Base-by-base conservation (phyloP, 2,113 vertebrate species). In the Malurus melanocephalus region DNA sequence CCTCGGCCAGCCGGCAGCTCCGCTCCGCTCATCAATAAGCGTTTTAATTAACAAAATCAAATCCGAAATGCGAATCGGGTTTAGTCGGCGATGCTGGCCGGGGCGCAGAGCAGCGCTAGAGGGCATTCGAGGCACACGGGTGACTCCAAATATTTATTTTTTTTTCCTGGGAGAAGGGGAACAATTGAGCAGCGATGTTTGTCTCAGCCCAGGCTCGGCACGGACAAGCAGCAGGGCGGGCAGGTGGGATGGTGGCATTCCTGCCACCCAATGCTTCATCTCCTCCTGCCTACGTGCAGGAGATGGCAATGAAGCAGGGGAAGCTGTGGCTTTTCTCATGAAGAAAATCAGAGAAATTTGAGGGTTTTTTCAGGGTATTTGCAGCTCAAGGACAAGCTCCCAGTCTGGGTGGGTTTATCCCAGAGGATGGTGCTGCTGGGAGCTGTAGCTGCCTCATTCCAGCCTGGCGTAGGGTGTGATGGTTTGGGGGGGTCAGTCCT, bases 21-120 rank as follows among this genome's bases (percentile, higher is more conserved):
- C 86, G 48, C 71, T 90, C 60, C 75, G 71, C 60, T 80, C 75
- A 85, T 85, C 93, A 92, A 87, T 92, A 85, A 78, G 72, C 55
- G 13, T 79, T 94, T 94, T 88, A 94, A 95, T 95, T 94, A 87
- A 81, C 71, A 87, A 90, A 95, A 93, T 78, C 81, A 92, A 87
- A 80, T 35, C 38, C 64, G 55, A 67, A 73, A 64, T 61, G 77
- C 4, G 71, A 81, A 90, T 46, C 45, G 74, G 48, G 69, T 90
- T 40, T 74, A 74, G 68, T 80, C 19, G 0, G 76, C 52, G 65
- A 79, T 33, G 4, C 30, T 0, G 0, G 35, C 21, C 43, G 35
- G 51, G 24, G 10, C 22, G 24, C 27, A 17, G 35, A 53, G 94
- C 49, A 93, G 76, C 96, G 67, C 95, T 94, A 95, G 96, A 87